A percentile compares a stretch with the other conserved stretches of the same genome.
Evolutionary conservation across 2,888 invertebrate genomes (phyloP).

Genomic region (Heliconius aoede): DNA sequence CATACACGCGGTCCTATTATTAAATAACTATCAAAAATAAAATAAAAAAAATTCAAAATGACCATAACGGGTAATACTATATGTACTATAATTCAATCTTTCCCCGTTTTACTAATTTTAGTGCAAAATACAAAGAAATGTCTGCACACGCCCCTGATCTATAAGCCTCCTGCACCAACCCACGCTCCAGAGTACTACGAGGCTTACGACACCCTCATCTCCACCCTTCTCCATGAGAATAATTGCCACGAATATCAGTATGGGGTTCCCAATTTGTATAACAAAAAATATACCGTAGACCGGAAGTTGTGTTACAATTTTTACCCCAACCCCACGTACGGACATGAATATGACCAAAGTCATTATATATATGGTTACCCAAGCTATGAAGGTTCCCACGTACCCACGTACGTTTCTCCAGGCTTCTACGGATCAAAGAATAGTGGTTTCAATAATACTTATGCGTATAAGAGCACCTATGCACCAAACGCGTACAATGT

Average conservation of each 20-base stretch:
- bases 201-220: constrained; percentile 70
- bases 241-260: constrained; percentile 46
- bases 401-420: constrained; percentile 14
- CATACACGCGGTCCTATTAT: constrained; percentile 19
- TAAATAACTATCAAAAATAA: neutral
- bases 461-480: constrained; percentile 56
- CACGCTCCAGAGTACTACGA: constrained; percentile 75
- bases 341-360: constrained; percentile 30
- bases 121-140: constrained; percentile 73
- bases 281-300: constrained; percentile 48
- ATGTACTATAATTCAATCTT: constrained; percentile 71
- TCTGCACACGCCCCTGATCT: constrained; percentile 69
- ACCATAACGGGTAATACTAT: constrained; percentile 67
- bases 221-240: constrained; percentile 57
- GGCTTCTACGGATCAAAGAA: constrained; percentile 51
- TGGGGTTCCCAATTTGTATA: constrained; percentile 47
- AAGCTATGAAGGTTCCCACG: constrained; percentile 34
- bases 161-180: constrained; percentile 72
- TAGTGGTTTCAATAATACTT: constrained; percentile 56
- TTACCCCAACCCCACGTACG: constrained; percentile 32
- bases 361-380: constrained; percentile 43
- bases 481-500: constrained; percentile 66
- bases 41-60: constrained; percentile 53
- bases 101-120: constrained; percentile 72
- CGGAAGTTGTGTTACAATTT: constrained; percentile 44